phyloP scores from a whole-genome alignment of 2,113 vertebrate species.

The Bucco capensis region DNA sequence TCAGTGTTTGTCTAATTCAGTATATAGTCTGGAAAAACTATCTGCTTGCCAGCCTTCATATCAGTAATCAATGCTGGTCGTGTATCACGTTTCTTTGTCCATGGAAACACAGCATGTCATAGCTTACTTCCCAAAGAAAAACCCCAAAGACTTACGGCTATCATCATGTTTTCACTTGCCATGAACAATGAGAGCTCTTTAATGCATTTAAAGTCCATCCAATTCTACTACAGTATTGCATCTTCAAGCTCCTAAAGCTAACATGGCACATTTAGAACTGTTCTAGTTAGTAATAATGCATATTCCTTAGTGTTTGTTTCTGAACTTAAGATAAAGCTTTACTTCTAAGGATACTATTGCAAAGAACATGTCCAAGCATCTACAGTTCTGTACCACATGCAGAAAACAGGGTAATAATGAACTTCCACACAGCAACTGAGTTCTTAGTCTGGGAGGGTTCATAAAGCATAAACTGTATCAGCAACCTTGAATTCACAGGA shows the following conservation, averaged over 20 bases:
- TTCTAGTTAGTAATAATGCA: neutral
- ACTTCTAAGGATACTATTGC: neutral
- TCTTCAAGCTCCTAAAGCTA: neutral
- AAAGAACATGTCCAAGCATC: neutral
- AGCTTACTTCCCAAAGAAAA: neutral
- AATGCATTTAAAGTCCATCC: neutral
- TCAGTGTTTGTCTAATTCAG: neutral
- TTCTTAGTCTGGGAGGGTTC: neutral
- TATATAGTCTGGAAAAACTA: neutral
- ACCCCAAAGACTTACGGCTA: neutral
- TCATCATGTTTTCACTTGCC: neutral
- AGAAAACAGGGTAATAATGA: neutral
- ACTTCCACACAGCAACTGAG: neutral
- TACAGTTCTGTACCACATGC: neutral
- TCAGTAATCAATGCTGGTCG: neutral
- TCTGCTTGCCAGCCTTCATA: neutral
- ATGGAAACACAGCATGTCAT: neutral
- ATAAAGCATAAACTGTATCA: neutral
- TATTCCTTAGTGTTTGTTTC: neutral
- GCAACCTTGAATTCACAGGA: neutral
- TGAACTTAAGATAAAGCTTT: neutral
- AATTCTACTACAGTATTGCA: neutral
- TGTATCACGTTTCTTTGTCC: neutral
- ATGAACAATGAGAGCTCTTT: neutral
- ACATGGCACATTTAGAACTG: neutral